Evolutionary conservation across 2,888 invertebrate genomes (phyloP).

Genomic region (Caenorhabditis wallacei): DNA sequence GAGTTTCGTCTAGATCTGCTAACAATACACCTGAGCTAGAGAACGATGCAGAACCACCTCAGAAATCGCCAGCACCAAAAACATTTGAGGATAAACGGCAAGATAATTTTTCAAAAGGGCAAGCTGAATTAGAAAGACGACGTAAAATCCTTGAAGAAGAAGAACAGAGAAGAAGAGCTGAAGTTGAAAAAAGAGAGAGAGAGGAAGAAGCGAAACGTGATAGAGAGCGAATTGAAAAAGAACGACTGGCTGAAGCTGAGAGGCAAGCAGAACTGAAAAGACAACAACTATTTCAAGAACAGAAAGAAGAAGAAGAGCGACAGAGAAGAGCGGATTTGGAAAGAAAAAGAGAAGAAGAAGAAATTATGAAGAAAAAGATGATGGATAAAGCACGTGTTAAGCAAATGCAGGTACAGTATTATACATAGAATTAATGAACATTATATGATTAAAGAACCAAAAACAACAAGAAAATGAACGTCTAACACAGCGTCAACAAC

Average conservation of each 20-base stretch:
- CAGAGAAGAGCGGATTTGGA: slow-evolving; percentile 81
- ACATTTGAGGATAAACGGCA: slow-evolving; percentile 93
- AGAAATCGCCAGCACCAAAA: slow-evolving; percentile 76
- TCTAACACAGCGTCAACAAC: slow-evolving; percentile 92
- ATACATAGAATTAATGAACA: not conserved
- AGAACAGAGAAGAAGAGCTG: slow-evolving; percentile 86
- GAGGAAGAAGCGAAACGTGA: slow-evolving; percentile 95
- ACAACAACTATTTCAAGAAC: slow-evolving; percentile 48
- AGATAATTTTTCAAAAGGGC: slow-evolving; percentile 98
- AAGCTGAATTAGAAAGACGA: slow-evolving; percentile 95
- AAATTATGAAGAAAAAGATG: slow-evolving; percentile 95
- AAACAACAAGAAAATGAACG: slow-evolving; percentile 85
- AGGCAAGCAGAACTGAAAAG: slow-evolving; percentile 67
- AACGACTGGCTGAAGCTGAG: slow-evolving; percentile 78
- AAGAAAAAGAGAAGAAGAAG: slow-evolving; percentile 90
- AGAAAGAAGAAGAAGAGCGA: slow-evolving; percentile 91
- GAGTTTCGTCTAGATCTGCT: slow-evolving; percentile 65
- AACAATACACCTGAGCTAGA: slow-evolving; percentile 71
- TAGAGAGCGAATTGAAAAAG: slow-evolving; percentile 86
- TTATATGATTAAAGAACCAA: slow-evolving; percentile 68
- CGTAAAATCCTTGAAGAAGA: slow-evolving; percentile 93
- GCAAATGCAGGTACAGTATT: slow-evolving; percentile 87
- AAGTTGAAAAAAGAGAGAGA: slow-evolving; percentile 85
- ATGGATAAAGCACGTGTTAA: slow-evolving; percentile 95
- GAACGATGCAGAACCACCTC: slow-evolving; percentile 76